These are phyloP conservation scores for Apoda limacodes DNA, from an alignment of 2,888 invertebrate species.

Conservation along the genomic window DNA sequence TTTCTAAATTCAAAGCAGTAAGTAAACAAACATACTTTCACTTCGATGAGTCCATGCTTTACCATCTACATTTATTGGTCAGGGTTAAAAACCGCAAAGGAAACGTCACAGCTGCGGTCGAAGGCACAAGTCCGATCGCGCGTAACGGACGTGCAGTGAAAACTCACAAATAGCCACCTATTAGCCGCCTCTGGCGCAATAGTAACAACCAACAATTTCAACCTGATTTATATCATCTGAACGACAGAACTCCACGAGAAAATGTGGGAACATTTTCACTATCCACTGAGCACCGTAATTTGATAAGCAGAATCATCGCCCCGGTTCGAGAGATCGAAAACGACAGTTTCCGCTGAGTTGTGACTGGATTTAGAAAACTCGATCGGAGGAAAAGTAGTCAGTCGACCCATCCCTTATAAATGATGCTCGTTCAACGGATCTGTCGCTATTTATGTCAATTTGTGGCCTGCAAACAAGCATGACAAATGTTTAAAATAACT, in stretches of 20 bases:
- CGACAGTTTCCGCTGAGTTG: conserved; percentile 60
- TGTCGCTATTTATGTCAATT: conserved; percentile 26
- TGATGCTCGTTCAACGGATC: conserved; percentile 21
- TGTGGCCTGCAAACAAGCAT: no score
- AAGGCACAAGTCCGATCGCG: conserved; percentile 32
- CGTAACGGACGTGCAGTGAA: conserved; percentile 62
- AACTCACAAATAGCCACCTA: conserved; percentile 59
- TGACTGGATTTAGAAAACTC: conserved; percentile 60
- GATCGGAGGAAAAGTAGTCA: conserved; percentile 56
- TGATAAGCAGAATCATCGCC: conserved; percentile 63
- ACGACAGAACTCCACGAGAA: conserved; percentile 46
- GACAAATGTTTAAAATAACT: no score
- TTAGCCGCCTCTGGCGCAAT: conserved; percentile 54
- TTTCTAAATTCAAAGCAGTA: no score
- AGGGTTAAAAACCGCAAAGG: no score
- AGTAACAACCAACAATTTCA: conserved; percentile 52
- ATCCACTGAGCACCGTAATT: conserved; percentile 51
- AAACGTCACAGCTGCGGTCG: conserved; percentile 25
- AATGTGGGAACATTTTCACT: conserved; percentile 68
- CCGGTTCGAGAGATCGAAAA: conserved; percentile 51
- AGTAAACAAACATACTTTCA: no score
- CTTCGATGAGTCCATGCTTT: conserved; percentile 24
- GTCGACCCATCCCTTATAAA: conserved; percentile 29
- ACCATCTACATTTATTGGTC: conserved; percentile 11
- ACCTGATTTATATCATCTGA: conserved; percentile 65